Evolutionary conservation across 30 jellyfish, hydroid and myxozoan genomes (phyloP), one percentile per base, ranked within the genome.

Genomic region (Turritopsis dohrnii): DNA sequence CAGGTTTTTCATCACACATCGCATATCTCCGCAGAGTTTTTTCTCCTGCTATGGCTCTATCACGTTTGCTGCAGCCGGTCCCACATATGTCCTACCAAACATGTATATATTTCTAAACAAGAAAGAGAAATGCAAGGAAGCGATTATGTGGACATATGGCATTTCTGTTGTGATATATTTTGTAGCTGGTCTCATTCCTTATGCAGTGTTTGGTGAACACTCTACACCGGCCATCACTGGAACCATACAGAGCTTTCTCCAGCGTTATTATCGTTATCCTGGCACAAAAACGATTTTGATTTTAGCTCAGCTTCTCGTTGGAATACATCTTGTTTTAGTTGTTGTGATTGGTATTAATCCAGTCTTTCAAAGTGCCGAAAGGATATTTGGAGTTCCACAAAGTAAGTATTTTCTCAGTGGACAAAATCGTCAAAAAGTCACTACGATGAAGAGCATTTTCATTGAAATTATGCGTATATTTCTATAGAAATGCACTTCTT

Each of bases 391-490:
- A 8, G 30, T 69, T n/a, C 77, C 77, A n/a, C 16, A n/a, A n/a
- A 27, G 77, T 69, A 69, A 69, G 77, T 69, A 69, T n/a, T 69
- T 9, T n/a, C n/a, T n/a, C n/a, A n/a, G n/a, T n/a, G n/a, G n/a
- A n/a, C n/a, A n/a, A n/a, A n/a, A n/a, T n/a, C n/a, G n/a, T n/a
- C n/a, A n/a, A n/a, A n/a, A n/a, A n/a, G n/a, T n/a, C n/a, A n/a
- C n/a, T n/a, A n/a, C n/a, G n/a, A n/a, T n/a, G n/a, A n/a, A n/a
- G n/a, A n/a, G n/a, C n/a, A n/a, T n/a, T n/a, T n/a, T n/a, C n/a
- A n/a, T n/a, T n/a, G n/a, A n/a, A n/a, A n/a, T n/a, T n/a, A n/a
- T n/a, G n/a, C n/a, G n/a, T n/a, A n/a, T n/a, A n/a, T n/a, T n/a
- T n/a, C n/a, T n/a, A n/a, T n/a, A n/a, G n/a, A n/a, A n/a, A n/a